phyloP scores from a whole-genome alignment of 2,797 vertebrate species.

The Sternarchorhynchus goeldii region DNA sequence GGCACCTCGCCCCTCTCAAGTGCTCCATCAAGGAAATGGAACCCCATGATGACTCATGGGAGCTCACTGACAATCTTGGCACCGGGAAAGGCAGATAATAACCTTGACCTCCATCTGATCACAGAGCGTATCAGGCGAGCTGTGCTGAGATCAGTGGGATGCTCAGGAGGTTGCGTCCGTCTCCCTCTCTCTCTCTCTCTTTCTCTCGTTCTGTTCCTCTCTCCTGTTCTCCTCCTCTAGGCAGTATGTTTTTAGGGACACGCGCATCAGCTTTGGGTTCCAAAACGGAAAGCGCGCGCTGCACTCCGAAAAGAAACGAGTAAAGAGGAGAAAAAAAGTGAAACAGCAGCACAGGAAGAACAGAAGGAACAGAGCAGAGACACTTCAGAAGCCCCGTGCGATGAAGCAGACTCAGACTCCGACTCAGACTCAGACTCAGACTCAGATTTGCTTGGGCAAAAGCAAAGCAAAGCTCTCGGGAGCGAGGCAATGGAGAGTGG shows the following conservation, averaged over 20 bases:
- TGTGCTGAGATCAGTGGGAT: too few species aligned
- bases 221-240: not conserved
- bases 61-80: slow-evolving; percentile 1
- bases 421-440: slow-evolving; percentile 28
- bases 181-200: not conserved
- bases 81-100: slow-evolving; percentile 13
- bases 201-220: too few species aligned
- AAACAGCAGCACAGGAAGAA: not conserved
- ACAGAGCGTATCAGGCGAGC: slow-evolving; percentile 15
- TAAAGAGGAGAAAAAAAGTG: slow-evolving; percentile 5
- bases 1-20: slow-evolving; percentile 7
- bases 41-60: slow-evolving; percentile 8
- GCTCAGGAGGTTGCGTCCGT: not conserved
- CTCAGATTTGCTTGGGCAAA: slow-evolving; percentile 32
- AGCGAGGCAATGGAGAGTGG: slow-evolving; percentile 21
- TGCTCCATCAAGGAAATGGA: slow-evolving; percentile 38
- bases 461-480: slow-evolving; percentile 24
- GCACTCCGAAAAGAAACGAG: slow-evolving; percentile 27
- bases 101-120: slow-evolving; percentile 32
- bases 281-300: slow-evolving; percentile 54
- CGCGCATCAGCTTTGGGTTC: not conserved
- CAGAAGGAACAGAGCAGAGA: not conserved
- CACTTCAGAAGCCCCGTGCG: slow-evolving; percentile 40
- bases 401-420: slow-evolving; percentile 36
- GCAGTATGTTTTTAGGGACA: slow-evolving; percentile 35